Conservation (phyloP, 2,113 vertebrate genomes). For the Cyanocitta stelleri region DNA sequence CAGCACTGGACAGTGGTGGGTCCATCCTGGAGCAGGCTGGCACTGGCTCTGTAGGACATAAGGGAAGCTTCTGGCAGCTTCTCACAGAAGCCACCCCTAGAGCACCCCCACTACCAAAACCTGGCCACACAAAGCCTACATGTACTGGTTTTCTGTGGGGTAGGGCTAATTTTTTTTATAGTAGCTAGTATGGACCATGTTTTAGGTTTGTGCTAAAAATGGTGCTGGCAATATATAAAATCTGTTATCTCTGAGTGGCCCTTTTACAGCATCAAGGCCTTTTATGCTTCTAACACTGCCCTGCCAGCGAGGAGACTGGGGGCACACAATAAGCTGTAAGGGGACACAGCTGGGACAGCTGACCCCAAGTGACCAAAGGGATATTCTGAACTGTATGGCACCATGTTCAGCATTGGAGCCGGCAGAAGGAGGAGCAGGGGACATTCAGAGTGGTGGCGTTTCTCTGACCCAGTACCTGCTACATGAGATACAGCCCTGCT, state of each 20-base stretch:
- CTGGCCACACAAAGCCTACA: neutral
- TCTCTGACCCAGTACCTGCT: neutral
- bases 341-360: neutral
- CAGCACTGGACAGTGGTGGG: no score
- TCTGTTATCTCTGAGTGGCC: neutral
- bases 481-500: neutral
- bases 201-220: neutral
- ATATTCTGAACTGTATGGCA: neutral
- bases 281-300: neutral
- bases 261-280: neutral
- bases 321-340: neutral
- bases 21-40: neutral
- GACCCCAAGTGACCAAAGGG: neutral
- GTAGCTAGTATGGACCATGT: neutral
- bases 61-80: neutral
- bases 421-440: neutral
- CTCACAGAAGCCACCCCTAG: neutral
- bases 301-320: neutral
- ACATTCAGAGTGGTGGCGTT: neutral
- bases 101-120: neutral
- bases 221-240: neutral
- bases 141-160: neutral
- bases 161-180: neutral
- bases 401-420: neutral
- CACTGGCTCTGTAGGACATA: rapidly evolving